These are phyloP conservation scores for Thryonomys swinderianus DNA, from an alignment of 2,113 vertebrate species.

Conservation along the genomic window DNA sequence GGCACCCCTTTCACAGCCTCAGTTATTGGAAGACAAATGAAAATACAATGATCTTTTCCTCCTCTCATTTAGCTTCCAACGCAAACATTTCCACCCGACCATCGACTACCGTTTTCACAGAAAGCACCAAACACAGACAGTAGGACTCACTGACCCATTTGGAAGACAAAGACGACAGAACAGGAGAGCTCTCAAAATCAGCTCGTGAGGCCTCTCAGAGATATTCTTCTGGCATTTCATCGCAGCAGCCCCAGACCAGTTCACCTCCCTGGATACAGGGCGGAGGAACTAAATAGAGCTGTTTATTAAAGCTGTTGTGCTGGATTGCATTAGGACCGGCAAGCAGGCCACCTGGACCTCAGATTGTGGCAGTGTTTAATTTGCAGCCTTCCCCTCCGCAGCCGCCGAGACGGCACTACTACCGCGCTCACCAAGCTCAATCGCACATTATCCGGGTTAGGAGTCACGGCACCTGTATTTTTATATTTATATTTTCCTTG, in stretches of 20 bases:
- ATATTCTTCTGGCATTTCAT: slow-evolving; percentile 93
- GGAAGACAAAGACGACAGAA: slow-evolving; percentile 93
- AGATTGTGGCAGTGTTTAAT: slow-evolving; percentile 90
- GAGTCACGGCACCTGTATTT: slow-evolving; percentile 78
- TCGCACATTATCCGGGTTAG: slow-evolving; percentile 84
- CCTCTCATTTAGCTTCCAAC: slow-evolving; percentile 79
- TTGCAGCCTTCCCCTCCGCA: slow-evolving; percentile 89
- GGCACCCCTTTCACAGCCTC: slow-evolving; percentile 80
- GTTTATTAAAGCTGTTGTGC: slow-evolving; percentile 92
- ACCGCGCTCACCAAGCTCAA: slow-evolving; percentile 85
- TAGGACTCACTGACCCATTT: slow-evolving; percentile 93
- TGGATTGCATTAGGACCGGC: slow-evolving; percentile 90
- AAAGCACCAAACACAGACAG: slow-evolving; percentile 87
- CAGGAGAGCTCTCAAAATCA: slow-evolving; percentile 90
- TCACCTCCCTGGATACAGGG: slow-evolving; percentile 90
- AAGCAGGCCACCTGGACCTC: slow-evolving; percentile 91
- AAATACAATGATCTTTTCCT: slow-evolving; percentile 85
- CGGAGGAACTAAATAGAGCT: slow-evolving; percentile 92
- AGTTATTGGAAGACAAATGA: slow-evolving; percentile 87
- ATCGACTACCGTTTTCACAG: slow-evolving; percentile 84
- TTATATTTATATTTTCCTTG: slow-evolving; percentile 65
- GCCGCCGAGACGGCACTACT: slow-evolving; percentile 83
- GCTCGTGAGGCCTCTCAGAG: slow-evolving; percentile 91
- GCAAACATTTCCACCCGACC: slow-evolving; percentile 81
- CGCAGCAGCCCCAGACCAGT: slow-evolving; percentile 90